These are phyloP conservation scores for Chaetura pelagica DNA, from an alignment of 2,113 vertebrate species.

Conservation along the genomic window DNA sequence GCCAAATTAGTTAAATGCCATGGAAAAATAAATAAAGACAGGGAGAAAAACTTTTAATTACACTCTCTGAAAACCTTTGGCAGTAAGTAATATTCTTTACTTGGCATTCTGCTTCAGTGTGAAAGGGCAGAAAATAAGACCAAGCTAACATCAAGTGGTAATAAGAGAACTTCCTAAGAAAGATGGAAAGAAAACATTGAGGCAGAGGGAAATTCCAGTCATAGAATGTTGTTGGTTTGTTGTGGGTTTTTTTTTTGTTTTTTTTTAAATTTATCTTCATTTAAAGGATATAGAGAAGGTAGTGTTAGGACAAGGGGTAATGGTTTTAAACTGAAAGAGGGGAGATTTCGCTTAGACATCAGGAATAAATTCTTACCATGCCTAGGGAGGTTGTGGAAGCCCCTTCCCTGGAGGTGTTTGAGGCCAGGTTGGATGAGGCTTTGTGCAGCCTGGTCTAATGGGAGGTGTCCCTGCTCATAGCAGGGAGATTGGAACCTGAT, in stretches of 20 bases:
- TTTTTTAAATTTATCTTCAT: background rate
- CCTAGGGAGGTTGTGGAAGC: too few species aligned
- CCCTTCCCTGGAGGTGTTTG: too few species aligned
- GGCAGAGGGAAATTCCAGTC: background rate
- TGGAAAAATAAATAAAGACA: constrained; percentile 59
- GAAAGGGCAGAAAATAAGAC: constrained; percentile 35
- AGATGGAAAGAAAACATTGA: background rate
- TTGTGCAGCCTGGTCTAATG: too few species aligned
- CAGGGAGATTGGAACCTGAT: too few species aligned
- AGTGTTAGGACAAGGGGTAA: too few species aligned
- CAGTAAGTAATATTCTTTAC: constrained; percentile 55
- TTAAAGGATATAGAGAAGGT: background rate
- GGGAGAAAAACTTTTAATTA: constrained; percentile 65
- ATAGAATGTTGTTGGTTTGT: background rate
- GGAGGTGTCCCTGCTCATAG: too few species aligned
- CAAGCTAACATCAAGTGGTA: background rate
- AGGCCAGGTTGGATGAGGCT: too few species aligned
- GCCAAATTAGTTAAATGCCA: constrained; percentile 69
- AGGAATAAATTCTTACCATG: too few species aligned
- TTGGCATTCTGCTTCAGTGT: constrained; percentile 25
- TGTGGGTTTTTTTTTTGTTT: background rate
- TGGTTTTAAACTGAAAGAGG: too few species aligned
- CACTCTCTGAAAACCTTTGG: constrained; percentile 43
- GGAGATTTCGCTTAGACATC: too few species aligned
- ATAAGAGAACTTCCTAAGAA: background rate